These are phyloP conservation scores for Mactra quadrangularis DNA, from an alignment of 1,140 invertebrate species.

Conservation along the genomic window DNA sequence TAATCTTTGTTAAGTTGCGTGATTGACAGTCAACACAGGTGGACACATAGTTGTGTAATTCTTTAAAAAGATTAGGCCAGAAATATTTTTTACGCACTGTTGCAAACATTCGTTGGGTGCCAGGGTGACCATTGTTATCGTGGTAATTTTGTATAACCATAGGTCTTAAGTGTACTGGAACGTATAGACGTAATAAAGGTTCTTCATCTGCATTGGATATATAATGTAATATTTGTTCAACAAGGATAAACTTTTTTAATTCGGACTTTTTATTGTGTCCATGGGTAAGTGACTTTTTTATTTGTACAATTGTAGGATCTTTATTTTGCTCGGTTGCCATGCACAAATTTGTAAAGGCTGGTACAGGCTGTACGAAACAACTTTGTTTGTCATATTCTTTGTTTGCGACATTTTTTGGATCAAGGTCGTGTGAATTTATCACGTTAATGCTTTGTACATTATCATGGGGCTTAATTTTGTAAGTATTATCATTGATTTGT, in stretches of 20 bases:
- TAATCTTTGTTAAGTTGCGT: constrained; percentile 14
- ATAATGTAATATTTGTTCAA: constrained; percentile 54
- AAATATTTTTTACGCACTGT: constrained; percentile 47
- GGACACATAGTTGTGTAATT: constrained; percentile 31
- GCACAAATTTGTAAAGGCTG: not conserved
- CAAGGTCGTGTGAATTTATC: not conserved
- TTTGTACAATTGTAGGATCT: not conserved
- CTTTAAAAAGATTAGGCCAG: constrained; percentile 58
- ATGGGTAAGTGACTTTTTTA: not conserved
- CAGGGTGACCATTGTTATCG: constrained; percentile 52
- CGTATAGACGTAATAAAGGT: constrained; percentile 23
- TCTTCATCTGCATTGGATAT: constrained; percentile 49
- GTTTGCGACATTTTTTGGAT: not conserved
- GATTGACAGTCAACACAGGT: constrained; percentile 60
- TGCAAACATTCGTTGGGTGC: constrained; percentile 52
- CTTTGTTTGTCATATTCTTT: not conserved
- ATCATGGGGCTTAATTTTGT: too few relatives aligned
- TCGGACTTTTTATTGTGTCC: constrained; percentile 36
- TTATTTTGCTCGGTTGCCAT: not conserved
- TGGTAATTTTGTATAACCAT: constrained; percentile 50
- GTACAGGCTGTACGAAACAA: not conserved
- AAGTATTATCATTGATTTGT: too few relatives aligned
- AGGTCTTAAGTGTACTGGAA: constrained; percentile 21
- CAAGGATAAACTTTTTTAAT: constrained; percentile 16
- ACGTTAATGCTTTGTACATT: too few relatives aligned